Conservation (phyloP, 2,797 vertebrate species). For the Myripristis murdjan region DNA sequence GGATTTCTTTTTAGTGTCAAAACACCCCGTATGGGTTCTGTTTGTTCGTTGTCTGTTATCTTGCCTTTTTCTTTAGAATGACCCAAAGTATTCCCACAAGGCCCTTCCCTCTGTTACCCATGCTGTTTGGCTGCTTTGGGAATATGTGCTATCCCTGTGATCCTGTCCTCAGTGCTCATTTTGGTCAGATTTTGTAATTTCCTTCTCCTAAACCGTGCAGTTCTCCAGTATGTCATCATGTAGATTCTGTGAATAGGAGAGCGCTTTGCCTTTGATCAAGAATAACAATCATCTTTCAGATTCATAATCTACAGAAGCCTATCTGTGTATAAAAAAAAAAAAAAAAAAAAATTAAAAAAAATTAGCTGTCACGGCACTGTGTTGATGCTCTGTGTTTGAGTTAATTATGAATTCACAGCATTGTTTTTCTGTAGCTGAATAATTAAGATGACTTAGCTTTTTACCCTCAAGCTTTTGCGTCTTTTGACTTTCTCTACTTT, state of each 20-base stretch:
- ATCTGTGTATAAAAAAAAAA: no score
- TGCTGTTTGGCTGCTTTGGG: constrained; percentile 54
- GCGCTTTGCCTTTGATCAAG: constrained; percentile 36
- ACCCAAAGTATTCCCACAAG: constrained; percentile 71
- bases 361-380: constrained; percentile 54
- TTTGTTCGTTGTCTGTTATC: constrained; percentile 61
- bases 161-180: constrained; percentile 49
- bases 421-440: constrained; percentile 80
- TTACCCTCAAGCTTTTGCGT: constrained; percentile 80
- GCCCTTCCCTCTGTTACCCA: constrained; percentile 35
- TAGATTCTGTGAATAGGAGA: constrained; percentile 35
- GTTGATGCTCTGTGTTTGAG: constrained; percentile 36
- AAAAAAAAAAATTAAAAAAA: no score
- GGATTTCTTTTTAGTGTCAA: constrained; percentile 70
- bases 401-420: constrained; percentile 77
- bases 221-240: constrained; percentile 24
- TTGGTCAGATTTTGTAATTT: constrained; percentile 47
- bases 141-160: constrained; percentile 56
- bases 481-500: constrained; percentile 80
- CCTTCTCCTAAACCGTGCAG: constrained; percentile 14
- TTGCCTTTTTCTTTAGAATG: constrained; percentile 47
- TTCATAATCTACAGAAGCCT: constrained; percentile 16
- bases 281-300: constrained; percentile 14
- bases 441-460: constrained; percentile 85
- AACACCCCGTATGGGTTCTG: constrained; percentile 45